phyloP scores from a whole-genome alignment of 2,113 vertebrate species.

The Mormyrus lacerda region DNA sequence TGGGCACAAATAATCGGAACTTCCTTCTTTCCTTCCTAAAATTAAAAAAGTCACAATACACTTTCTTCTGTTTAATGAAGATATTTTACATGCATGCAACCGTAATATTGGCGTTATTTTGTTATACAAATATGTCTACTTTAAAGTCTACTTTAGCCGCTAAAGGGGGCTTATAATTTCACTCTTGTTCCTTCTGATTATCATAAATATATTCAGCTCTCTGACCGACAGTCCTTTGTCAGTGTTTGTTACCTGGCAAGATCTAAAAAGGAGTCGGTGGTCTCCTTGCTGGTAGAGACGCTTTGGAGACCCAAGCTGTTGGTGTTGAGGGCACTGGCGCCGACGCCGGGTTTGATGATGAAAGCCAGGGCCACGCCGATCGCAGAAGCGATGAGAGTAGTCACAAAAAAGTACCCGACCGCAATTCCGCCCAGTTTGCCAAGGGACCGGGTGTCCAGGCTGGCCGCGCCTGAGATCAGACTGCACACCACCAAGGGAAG shows the following conservation, averaged over 20 bases:
- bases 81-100: not conserved
- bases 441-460: constrained; percentile 84
- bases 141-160: not conserved
- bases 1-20: not conserved
- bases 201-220: not conserved
- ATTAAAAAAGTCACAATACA: not conserved
- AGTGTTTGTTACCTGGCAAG: constrained; percentile 70
- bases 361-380: constrained; percentile 82
- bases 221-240: not conserved
- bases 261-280: constrained; percentile 85
- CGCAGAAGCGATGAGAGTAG: constrained; percentile 82
- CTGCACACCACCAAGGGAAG: constrained; percentile 91
- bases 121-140: not conserved
- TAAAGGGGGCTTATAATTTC: not conserved
- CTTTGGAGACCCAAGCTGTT: constrained; percentile 61
- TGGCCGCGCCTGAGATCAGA: constrained; percentile 87
- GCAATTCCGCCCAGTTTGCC: constrained; percentile 90
- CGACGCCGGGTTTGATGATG: constrained; percentile 80
- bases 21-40: not conserved
- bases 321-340: constrained; percentile 71
- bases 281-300: constrained; percentile 72
- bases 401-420: constrained; percentile 80
- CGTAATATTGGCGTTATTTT: not conserved
- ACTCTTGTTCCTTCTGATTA: not conserved
- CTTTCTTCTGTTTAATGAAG: not conserved